Conservation (phyloP, 2,113 vertebrate species). For the Chinchilla lanigera region DNA sequence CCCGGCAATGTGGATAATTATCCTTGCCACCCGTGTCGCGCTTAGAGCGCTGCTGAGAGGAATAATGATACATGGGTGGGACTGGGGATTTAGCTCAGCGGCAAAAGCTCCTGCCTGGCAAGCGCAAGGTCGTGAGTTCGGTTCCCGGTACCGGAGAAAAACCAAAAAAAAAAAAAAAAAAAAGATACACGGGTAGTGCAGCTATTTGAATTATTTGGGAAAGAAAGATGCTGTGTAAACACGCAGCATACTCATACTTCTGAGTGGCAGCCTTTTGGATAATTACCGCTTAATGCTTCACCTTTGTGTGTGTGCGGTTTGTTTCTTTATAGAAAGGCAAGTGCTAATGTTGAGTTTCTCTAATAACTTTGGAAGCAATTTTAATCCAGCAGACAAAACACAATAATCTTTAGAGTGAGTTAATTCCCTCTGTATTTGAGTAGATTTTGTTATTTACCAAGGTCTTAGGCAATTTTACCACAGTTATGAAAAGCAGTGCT, state of each 20-base stretch:
- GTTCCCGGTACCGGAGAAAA: too few relatives aligned
- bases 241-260: conserved; percentile 66
- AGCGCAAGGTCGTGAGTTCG: too few relatives aligned
- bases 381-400: conserved; percentile 77
- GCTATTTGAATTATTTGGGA: conserved; percentile 59
- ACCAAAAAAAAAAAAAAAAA: too few relatives aligned
- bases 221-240: conserved; percentile 65
- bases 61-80: conserved; percentile 35
- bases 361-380: conserved; percentile 75
- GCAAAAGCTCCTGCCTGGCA: too few relatives aligned
- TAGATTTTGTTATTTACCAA: conserved; percentile 75
- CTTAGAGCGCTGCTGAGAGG: background rate
- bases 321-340: conserved; percentile 66
- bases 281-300: conserved; percentile 65
- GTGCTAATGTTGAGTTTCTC: conserved; percentile 69
- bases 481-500: conserved; percentile 70
- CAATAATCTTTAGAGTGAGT: conserved; percentile 72
- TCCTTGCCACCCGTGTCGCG: background rate
- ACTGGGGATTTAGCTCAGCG: too few relatives aligned
- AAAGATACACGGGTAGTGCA: conserved; percentile 9
- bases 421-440: conserved; percentile 72
- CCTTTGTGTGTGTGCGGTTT: conserved; percentile 67
- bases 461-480: conserved; percentile 76
- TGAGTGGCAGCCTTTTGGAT: conserved; percentile 60
- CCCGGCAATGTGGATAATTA: conserved; percentile 18